Percentiles rank a stretch among this genome's conserved stretches.
Evolutionary conservation across 2,888 invertebrate genomes (phyloP).

Genomic region (Morpho deidamia): DNA sequence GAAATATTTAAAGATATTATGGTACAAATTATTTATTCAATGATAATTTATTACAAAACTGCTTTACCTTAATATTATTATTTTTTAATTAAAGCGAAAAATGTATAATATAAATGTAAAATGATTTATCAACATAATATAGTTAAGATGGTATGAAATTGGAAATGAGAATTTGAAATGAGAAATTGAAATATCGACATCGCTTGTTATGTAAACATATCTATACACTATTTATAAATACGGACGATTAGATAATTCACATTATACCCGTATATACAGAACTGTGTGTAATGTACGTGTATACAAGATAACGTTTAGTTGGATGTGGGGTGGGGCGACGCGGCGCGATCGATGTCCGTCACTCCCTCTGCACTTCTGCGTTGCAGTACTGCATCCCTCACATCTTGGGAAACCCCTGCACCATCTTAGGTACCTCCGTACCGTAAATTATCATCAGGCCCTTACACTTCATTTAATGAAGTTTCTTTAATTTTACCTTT

Average conservation of each 20-base stretch:
- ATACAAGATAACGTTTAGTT: slow-evolving; percentile 53
- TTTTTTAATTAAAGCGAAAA: too few relatives aligned
- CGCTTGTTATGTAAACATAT: slow-evolving; percentile 11
- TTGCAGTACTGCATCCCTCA: slow-evolving; percentile 55
- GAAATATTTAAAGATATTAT: too few relatives aligned
- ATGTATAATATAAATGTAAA: too few relatives aligned
- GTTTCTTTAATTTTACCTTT: too few relatives aligned
- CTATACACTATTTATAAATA: slow-evolving; percentile 8
- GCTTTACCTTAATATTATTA: too few relatives aligned
- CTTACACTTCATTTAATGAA: too few relatives aligned
- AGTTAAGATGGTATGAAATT: too few relatives aligned
- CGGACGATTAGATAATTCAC: slow-evolving; percentile 6
- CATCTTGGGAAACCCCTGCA: slow-evolving; percentile 22
- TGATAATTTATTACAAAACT: too few relatives aligned
- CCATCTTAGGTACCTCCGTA: slow-evolving; percentile 7
- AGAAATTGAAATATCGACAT: too few relatives aligned
- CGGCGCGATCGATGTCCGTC: slow-evolving; percentile 62
- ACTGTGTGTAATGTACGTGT: slow-evolving; percentile 19
- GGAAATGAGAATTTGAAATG: too few relatives aligned
- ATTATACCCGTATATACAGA: slow-evolving; percentile 2
- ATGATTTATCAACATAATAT: too few relatives aligned
- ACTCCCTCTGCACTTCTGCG: slow-evolving; percentile 50
- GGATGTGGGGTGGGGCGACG: slow-evolving; percentile 30
- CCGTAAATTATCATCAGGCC: background rate
- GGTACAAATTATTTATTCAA: too few relatives aligned